Conservation (phyloP, 2,797 vertebrate species). For the Alcedo quadribrachys region DNA sequence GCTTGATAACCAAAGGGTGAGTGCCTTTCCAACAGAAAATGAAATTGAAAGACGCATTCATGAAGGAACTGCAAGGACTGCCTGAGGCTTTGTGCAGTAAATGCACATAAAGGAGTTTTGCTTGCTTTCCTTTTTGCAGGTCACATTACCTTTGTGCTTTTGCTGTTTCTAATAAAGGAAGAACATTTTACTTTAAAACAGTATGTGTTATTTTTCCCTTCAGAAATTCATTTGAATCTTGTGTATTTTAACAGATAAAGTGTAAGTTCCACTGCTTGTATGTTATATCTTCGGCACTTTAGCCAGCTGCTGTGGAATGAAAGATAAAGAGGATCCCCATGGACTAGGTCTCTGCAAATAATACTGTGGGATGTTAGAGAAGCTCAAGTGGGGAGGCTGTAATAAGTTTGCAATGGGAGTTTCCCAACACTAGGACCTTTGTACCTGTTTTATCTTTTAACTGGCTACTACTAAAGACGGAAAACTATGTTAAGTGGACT, state of each 20-base stretch:
- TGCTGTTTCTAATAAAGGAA: background rate
- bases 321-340: background rate
- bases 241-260: background rate
- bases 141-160: background rate
- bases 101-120: background rate
- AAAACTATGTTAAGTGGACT: background rate
- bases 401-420: background rate
- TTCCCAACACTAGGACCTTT: background rate
- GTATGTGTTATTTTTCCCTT: too few species aligned
- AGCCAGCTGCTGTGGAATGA: background rate
- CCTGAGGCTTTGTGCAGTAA: background rate
- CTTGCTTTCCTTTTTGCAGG: background rate
- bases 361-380: background rate
- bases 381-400: background rate
- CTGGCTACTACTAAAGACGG: background rate
- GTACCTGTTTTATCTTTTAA: background rate
- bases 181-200: background rate
- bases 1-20: conserved; percentile 85
- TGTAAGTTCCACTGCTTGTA: background rate
- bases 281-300: background rate
- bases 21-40: conserved; percentile 41
- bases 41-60: background rate
- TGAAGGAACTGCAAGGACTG: background rate
- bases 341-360: background rate
- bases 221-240: background rate